phyloP scores from a whole-genome alignment of 1,140 invertebrate species.

The Dysdera silvatica region DNA sequence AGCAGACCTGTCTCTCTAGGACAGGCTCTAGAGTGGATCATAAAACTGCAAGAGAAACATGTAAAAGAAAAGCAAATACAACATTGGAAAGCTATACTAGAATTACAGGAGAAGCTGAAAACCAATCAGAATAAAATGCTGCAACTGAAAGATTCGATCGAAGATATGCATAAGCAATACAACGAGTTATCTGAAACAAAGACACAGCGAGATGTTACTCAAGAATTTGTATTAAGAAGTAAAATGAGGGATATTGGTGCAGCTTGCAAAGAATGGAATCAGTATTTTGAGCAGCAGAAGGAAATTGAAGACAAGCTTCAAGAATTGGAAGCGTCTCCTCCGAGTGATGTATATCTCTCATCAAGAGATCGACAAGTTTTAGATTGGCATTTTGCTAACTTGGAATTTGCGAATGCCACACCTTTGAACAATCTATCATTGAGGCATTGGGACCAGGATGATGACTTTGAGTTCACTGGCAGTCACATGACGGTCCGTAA shows the following conservation, averaged over 20 bases:
- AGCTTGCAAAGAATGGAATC: constrained; percentile 60
- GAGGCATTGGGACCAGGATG: constrained; percentile 99
- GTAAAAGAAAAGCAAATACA: constrained; percentile 81
- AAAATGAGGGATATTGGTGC: constrained; percentile 64
- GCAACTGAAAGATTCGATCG: constrained; percentile 57
- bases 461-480: constrained; percentile 95
- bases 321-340: constrained; percentile 76
- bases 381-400: constrained; percentile 98
- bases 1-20: constrained; percentile 78
- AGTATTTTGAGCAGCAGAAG: constrained; percentile 66
- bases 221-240: constrained; percentile 79
- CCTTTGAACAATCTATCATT: constrained; percentile 84
- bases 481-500: constrained; percentile 84
- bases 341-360: constrained; percentile 86
- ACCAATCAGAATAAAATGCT: constrained; percentile 59
- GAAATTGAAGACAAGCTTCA: constrained; percentile 79
- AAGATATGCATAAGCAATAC: constrained; percentile 60
- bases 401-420: constrained; percentile 98
- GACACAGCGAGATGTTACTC: constrained; percentile 60
- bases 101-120: constrained; percentile 72
- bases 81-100: constrained; percentile 67
- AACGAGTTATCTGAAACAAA: constrained; percentile 58
- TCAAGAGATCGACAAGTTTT: constrained; percentile 91
- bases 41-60: constrained; percentile 91
- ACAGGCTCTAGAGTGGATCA: constrained; percentile 93